Conservation (phyloP, 2,888 invertebrate species). For the Zootermopsis nevadensis region DNA sequence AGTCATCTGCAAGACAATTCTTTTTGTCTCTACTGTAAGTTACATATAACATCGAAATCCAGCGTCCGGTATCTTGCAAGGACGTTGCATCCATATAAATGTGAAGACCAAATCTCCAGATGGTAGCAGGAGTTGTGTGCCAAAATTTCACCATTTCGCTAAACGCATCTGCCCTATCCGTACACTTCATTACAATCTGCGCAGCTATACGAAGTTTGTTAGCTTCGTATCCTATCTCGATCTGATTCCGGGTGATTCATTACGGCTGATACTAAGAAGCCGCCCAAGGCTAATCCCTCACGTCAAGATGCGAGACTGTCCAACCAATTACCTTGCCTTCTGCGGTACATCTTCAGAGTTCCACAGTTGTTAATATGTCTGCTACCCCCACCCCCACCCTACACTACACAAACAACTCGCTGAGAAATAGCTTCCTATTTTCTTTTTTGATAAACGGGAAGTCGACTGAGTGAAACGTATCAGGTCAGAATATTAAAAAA, state of each 20-base stretch:
- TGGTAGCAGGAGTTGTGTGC: not conserved
- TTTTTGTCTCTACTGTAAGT: too few relatives aligned
- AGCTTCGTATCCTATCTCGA: conserved; percentile 42
- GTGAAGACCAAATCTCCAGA: not conserved
- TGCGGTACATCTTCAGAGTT: not conserved
- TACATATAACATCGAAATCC: too few relatives aligned
- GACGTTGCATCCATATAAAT: not conserved
- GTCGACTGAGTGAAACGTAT: conserved; percentile 4
- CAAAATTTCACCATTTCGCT: conserved; percentile 15
- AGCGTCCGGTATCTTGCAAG: not conserved
- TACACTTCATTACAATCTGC: conserved; percentile 3
- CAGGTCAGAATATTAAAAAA: not conserved
- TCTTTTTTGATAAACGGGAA: conserved; percentile 28
- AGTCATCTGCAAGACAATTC: too few relatives aligned
- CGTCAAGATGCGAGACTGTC: conserved; percentile 33
- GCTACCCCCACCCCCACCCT: too few relatives aligned
- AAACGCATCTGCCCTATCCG: not conserved
- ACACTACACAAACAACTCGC: conserved; percentile 16
- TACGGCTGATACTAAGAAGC: conserved; percentile 18
- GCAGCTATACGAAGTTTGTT: conserved; percentile 18
- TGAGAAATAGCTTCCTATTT: conserved; percentile 32
- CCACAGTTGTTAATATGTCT: conserved; percentile 17
- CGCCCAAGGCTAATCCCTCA: conserved; percentile 48
- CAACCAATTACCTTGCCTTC: not conserved
- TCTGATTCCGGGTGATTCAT: conserved; percentile 49